phyloP scores from a whole-genome alignment of 2,888 invertebrate species.

The Colostygia pectinataria region DNA sequence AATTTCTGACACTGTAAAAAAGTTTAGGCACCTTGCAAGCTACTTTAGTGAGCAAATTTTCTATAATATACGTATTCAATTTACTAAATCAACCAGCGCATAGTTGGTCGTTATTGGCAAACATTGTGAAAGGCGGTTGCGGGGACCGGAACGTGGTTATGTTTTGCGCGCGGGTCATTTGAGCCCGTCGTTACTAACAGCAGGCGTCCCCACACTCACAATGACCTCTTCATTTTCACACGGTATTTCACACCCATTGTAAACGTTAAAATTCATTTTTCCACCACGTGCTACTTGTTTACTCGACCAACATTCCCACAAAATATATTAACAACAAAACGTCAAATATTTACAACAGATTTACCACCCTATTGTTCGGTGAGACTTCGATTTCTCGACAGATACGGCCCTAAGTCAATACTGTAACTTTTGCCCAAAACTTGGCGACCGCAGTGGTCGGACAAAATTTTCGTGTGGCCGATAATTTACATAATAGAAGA shows the following conservation, averaged over 20 bases:
- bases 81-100: conserved; percentile 30
- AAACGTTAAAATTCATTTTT: conserved; percentile 44
- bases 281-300: conserved; percentile 19
- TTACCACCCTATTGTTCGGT: conserved; percentile 46
- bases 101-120: conserved; percentile 44
- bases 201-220: conserved; percentile 59
- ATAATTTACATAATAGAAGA: conserved; percentile 83
- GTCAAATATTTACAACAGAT: conserved; percentile 47
- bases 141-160: conserved; percentile 47
- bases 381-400: conserved; percentile 56
- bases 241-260: conserved; percentile 51
- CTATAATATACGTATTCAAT: conserved; percentile 28
- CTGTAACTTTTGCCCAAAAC: conserved; percentile 71
- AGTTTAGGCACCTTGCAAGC: no score
- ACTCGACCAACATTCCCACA: conserved; percentile 19
- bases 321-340: conserved; percentile 30
- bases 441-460: conserved; percentile 70
- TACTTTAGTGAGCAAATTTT: neutral
- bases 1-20: no score
- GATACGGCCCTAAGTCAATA: conserved; percentile 70
- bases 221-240: conserved; percentile 63
- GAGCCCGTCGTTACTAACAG: conserved; percentile 62
- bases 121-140: conserved; percentile 35
- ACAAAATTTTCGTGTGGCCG: conserved; percentile 75
- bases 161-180: conserved; percentile 65